Base-by-base conservation (phyloP, 2,113 vertebrate species). In the Neomonachus schauinslandi region DNA sequence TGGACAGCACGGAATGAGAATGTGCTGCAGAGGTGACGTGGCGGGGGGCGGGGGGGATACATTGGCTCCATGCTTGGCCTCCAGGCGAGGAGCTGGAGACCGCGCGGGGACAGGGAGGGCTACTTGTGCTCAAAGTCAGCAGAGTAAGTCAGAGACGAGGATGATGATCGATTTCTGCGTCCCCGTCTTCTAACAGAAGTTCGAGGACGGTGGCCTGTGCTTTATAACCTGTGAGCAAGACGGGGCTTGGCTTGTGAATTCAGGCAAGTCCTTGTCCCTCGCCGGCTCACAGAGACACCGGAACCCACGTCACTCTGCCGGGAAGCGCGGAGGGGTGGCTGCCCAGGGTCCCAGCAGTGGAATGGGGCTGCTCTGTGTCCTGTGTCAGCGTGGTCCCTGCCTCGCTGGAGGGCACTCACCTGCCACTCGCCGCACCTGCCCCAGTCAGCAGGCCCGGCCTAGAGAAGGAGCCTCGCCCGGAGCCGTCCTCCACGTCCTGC, bases 61-160 rank as follows among this genome's bases (percentile, higher is more conserved):
- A 2, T 4, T 4, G 3, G 16, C 8, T 18, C 16, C 36, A 19
- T 0, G 0, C 0, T 0, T 2, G 11, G 36, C 31, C 5, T 1
- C 21, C n/a, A 12, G 57, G 9, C 0, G 0, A 3, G 19, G 67
- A 4, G 19, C 26, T 3, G 7, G 26, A 7, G 5, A 4, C 19
- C 2, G 0, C 0, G 0, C 1, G 4, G 65, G 13, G 31, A 14
- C 0, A 0, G 5, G 31, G 72, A 12, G 26, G 85, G 69, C 18
- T 5, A 14, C 36, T 1, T 2, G 11, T 8, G 9, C 0, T 4
- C 1, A 18, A 31, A 21, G 8, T 19, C 22, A 15, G 18, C 1
- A 7, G 1, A 19, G 36, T 1, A 1, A 5, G 1, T 14, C 5
- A 0, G 14, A 5, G 13, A 49, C 4, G 4, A 51, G 11, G 14